Evolutionary conservation across 2,888 invertebrate species (phyloP).

Genomic region (Tenthredo livida): DNA sequence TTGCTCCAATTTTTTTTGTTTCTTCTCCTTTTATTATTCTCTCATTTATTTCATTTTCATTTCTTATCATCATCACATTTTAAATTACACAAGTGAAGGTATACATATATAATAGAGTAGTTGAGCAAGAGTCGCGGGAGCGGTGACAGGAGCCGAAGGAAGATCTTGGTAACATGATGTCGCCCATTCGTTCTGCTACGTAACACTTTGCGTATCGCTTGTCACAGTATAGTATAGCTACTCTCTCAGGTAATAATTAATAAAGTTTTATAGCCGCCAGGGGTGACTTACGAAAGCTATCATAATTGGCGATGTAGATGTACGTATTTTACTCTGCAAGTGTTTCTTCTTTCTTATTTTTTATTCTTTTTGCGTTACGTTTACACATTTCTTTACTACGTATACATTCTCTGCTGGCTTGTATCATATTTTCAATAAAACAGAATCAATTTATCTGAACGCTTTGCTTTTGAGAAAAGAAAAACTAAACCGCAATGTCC

Average conservation of each 20-base stretch:
- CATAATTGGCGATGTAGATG: not conserved
- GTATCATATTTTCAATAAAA: too few species aligned
- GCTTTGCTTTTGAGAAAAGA: not conserved
- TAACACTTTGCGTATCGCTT: conserved; percentile 45
- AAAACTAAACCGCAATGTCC: not conserved
- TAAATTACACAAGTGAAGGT: conserved; percentile 16
- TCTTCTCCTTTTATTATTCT: not conserved
- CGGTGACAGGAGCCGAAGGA: not conserved
- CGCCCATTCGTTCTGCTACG: conserved; percentile 42
- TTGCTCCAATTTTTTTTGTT: not conserved
- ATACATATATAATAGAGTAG: not conserved
- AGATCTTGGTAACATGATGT: conserved; percentile 40
- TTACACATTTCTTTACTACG: too few species aligned
- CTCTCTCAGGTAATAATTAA: not conserved
- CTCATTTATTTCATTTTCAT: too few species aligned
- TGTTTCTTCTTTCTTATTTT: too few species aligned
- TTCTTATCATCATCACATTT: not conserved
- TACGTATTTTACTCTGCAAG: too few species aligned
- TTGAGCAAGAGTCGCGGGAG: not conserved
- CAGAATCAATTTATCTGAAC: too few species aligned
- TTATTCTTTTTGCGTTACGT: too few species aligned
- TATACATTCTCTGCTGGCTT: too few species aligned
- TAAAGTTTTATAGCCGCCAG: not conserved
- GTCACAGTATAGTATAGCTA: not conserved
- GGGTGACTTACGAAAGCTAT: not conserved